Percentiles rank a stretch among this genome's conserved stretches.
Conservation (phyloP, 2,888 invertebrate species). For the Sceliomorpha sp. region DNA sequence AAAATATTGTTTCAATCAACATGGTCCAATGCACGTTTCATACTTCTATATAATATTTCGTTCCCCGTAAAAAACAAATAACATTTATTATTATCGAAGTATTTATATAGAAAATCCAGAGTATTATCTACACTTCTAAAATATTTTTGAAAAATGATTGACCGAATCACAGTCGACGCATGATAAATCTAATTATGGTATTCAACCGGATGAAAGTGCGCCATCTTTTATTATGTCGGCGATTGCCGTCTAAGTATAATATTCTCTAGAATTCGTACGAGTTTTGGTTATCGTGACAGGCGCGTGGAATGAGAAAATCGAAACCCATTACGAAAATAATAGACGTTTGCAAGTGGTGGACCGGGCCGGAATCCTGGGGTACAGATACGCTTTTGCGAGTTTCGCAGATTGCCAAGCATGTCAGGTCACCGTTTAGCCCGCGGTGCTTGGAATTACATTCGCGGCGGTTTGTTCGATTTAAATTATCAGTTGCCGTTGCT, state of each 20-base stretch:
- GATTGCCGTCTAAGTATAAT: conserved; percentile 26
- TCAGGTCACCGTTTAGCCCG: conserved; percentile 59
- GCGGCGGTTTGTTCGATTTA: conserved; percentile 64
- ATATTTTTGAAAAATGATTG: too few species aligned
- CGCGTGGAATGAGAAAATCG: conserved; percentile 53
- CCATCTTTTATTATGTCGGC: conserved; percentile 15
- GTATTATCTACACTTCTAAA: too few species aligned
- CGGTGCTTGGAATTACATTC: conserved; percentile 59
- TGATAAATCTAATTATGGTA: too few species aligned
- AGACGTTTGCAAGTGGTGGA: conserved; percentile 54
- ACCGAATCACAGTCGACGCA: too few species aligned
- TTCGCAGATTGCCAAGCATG: conserved; percentile 59
- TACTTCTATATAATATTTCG: not conserved
- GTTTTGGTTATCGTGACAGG: conserved; percentile 38
- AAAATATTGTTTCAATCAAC: conserved; percentile 43
- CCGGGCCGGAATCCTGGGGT: conserved; percentile 34
- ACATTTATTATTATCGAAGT: too few species aligned
- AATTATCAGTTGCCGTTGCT: conserved; percentile 65
- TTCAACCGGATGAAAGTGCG: too few species aligned
- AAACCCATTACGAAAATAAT: conserved; percentile 63
- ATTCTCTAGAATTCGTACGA: conserved; percentile 35
- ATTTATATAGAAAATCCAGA: too few species aligned
- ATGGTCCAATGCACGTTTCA: not conserved
- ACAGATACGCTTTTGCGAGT: conserved; percentile 56
- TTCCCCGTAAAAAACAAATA: too few species aligned